phyloP scores from a whole-genome alignment of 2,113 vertebrate species.

The Spea multiplicata region DNA sequence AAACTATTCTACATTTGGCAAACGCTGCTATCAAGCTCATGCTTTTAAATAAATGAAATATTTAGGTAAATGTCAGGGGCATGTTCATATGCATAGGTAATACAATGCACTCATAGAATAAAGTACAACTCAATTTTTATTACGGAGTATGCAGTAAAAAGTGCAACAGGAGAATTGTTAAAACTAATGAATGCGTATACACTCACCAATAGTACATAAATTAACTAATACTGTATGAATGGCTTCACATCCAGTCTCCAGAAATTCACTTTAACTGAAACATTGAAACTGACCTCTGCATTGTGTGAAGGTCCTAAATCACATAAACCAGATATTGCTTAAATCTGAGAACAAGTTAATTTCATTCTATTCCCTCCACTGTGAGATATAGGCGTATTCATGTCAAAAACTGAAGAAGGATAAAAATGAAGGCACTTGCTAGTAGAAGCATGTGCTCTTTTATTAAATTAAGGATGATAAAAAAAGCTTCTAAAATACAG shows the following conservation, averaged over 20 bases:
- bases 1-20: no score
- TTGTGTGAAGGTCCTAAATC: constrained; percentile 39
- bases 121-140: no score
- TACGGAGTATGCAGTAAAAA: no score
- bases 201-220: background rate
- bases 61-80: no score
- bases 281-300: constrained; percentile 38
- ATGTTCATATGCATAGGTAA: no score
- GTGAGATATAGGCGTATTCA: constrained; percentile 38
- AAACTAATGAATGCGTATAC: background rate
- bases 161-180: no score
- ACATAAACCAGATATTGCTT: constrained; percentile 42
- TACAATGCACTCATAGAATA: no score
- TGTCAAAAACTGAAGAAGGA: constrained; percentile 30
- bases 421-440: constrained; percentile 37
- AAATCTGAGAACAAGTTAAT: constrained; percentile 44
- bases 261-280: constrained; percentile 13
- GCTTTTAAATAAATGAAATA: no score
- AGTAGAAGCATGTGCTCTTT: constrained; percentile 29
- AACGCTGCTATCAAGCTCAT: no score
- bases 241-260: constrained; percentile 11
- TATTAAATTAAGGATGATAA: constrained; percentile 36
- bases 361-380: constrained; percentile 44
- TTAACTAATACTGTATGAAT: background rate
- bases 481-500: constrained; percentile 28